Base-by-base conservation (phyloP, 2,888 invertebrate species). In the Arge pagana region DNA sequence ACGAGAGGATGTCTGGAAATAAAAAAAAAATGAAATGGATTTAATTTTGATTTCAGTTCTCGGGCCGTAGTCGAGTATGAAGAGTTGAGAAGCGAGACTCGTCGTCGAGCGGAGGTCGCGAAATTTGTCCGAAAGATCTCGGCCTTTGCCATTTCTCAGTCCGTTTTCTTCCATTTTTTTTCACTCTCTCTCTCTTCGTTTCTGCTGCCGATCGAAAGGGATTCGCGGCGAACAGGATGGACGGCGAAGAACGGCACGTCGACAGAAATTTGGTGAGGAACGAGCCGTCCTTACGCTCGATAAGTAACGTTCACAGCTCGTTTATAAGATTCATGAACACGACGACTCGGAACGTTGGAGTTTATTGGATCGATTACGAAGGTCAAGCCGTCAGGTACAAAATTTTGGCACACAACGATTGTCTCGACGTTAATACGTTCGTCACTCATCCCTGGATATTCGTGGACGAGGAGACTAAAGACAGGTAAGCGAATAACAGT, bases 361-460 rank as follows among this genome's bases (percentile, higher is more conserved):
- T 90, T 1, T 82, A 87, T 68, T 93, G 94, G 94, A 80, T 92
- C 13, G 86, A 91, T 72, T 91, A 85, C 67, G 74, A 81, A 35
- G 91, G 92, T 0, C 70, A 70, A 0, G 81, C 81, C 28, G 79
- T 83, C 2, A 81, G 80, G 45, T 90, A 88, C 67, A 78, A 80
- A 3, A 79, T 80, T 0, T 67, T 93, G n/a, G 68, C 73, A 0
- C 80, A 85, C 0, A 77, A 77, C 0, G 78, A 80, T 3, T 81
- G 74, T 63, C 78, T 83, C 45, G 85, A 88, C 64, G 81, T 91
- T 0, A 87, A 89, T 63, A 89, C 93, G 0, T 94, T 80, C 71
- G 83, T 85, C 10, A 86, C 87, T 0, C 93, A 94, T 77, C 90
- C 90, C 0, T 94, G 93, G 93, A 84, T 92, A 56, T 93, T 91